phyloP scores from a whole-genome alignment of 37 sponge, comb jelly and placozoan species.

The Halichondria panicea region DNA sequence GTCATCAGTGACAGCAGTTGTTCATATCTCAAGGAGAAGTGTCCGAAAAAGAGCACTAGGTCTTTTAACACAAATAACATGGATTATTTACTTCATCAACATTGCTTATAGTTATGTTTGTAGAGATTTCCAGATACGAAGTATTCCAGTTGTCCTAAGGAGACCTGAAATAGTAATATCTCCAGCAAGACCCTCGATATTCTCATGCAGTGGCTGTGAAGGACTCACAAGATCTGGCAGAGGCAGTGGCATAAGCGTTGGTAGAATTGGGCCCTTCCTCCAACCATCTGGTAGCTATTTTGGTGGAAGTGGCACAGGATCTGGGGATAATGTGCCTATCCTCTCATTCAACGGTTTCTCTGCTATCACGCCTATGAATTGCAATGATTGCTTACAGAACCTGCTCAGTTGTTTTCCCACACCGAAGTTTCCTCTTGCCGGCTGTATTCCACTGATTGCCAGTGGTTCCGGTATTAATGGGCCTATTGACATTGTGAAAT shows the following conservation, averaged over 20 bases:
- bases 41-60: not conserved
- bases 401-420: not conserved
- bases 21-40: conserved; percentile 12
- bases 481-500: not conserved
- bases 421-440: conserved; percentile 18
- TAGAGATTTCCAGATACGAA: conserved; percentile 4
- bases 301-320: not conserved
- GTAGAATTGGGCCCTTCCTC: too few relatives aligned
- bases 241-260: too few relatives aligned
- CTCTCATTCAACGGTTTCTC: not conserved
- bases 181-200: not conserved
- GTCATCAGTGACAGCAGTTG: conserved; percentile 21
- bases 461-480: not conserved
- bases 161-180: not conserved
- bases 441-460: conserved; percentile 2
- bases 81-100: conserved; percentile 12
- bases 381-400: conserved; percentile 8
- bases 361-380: conserved; percentile 3
- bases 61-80: not conserved
- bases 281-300: too few relatives aligned
- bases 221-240: not conserved
- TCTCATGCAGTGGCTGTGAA: not conserved
- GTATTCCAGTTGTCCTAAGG: conserved; percentile 20
- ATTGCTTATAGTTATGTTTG: conserved; percentile 35
- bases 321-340: not conserved